phyloP scores from a whole-genome alignment of 2,113 vertebrate species.

The Chaetops frenatus region DNA sequence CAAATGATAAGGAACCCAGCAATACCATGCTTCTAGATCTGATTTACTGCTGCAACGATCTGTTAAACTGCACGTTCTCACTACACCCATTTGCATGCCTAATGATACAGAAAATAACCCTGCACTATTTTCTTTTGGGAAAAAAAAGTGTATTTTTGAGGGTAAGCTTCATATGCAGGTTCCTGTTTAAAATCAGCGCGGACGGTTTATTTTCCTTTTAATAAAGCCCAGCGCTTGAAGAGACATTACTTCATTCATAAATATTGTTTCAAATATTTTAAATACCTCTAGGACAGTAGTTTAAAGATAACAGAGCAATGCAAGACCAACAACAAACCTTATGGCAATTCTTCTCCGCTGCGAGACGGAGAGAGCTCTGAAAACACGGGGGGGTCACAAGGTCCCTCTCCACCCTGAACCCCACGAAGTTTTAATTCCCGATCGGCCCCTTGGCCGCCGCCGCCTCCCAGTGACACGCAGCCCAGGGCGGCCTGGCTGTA shows the following conservation, averaged over 20 bases:
- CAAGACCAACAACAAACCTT: not conserved
- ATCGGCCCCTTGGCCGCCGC: not conserved
- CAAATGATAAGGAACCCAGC: not conserved
- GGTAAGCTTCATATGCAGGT: not conserved
- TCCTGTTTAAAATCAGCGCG: conserved; percentile 36
- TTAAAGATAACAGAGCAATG: conserved; percentile 45
- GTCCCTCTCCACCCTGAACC: not conserved
- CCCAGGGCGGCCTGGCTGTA: rapidly evolving
- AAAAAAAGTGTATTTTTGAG: not conserved
- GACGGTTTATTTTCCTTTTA: conserved; percentile 48
- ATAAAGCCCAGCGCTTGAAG: conserved; percentile 32
- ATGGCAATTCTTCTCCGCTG: not conserved
- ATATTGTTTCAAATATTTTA: conserved; percentile 61
- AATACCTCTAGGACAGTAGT: conserved; percentile 52
- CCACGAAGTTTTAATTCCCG: not conserved
- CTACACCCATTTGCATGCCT: conserved; percentile 47
- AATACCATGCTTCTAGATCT: not conserved
- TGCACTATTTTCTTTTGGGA: not conserved
- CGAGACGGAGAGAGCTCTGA: not conserved
- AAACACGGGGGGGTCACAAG: not conserved
- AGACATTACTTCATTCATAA: conserved; percentile 69
- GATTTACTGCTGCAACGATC: conserved; percentile 45
- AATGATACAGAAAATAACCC: conserved; percentile 62
- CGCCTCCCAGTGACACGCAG: not conserved
- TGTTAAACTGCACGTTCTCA: conserved; percentile 51